A percentile compares a stretch with the other conserved stretches of the same genome.
Evolutionary conservation across 2,888 invertebrate species (phyloP).

Genomic region (Villa cingulata): DNA sequence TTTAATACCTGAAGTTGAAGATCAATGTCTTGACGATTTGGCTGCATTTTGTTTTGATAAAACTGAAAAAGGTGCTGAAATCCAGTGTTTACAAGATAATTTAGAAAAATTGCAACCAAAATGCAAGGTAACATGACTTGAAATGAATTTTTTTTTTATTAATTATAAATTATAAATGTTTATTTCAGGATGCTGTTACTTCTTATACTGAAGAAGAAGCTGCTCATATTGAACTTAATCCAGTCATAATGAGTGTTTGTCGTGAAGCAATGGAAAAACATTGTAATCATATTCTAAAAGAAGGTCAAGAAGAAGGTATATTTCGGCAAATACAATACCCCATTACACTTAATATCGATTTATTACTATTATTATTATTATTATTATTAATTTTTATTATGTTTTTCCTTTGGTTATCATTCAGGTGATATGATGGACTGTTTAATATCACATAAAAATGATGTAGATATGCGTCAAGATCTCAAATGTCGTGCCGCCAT

Average conservation of each 20-base stretch:
- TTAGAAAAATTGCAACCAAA: constrained; percentile 51
- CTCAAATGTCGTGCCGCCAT: constrained; percentile 81
- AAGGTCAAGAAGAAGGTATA: constrained; percentile 55
- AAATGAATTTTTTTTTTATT: too few species aligned
- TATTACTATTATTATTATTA: too few species aligned
- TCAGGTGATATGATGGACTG: constrained; percentile 81
- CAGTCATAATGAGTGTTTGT: constrained; percentile 71
- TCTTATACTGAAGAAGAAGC: constrained; percentile 84
- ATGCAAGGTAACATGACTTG: constrained; percentile 44
- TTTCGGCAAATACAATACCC: too few species aligned
- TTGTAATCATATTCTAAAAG: constrained; percentile 54
- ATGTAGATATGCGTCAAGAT: constrained; percentile 62
- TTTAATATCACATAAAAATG: constrained; percentile 81
- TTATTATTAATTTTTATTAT: background rate
- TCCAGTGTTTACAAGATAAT: constrained; percentile 80
- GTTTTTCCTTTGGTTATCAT: too few species aligned
- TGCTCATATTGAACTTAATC: constrained; percentile 79
- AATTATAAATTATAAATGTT: background rate
- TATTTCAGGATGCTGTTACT: constrained; percentile 43
- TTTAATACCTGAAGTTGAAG: constrained; percentile 87
- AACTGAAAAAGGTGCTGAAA: constrained; percentile 80
- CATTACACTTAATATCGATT: too few species aligned
- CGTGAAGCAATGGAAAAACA: constrained; percentile 61
- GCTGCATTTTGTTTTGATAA: constrained; percentile 70
- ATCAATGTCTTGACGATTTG: constrained; percentile 75